These are phyloP conservation scores for Thalpophila matura DNA, from an alignment of 2,888 invertebrate species.

Conservation along the genomic window DNA sequence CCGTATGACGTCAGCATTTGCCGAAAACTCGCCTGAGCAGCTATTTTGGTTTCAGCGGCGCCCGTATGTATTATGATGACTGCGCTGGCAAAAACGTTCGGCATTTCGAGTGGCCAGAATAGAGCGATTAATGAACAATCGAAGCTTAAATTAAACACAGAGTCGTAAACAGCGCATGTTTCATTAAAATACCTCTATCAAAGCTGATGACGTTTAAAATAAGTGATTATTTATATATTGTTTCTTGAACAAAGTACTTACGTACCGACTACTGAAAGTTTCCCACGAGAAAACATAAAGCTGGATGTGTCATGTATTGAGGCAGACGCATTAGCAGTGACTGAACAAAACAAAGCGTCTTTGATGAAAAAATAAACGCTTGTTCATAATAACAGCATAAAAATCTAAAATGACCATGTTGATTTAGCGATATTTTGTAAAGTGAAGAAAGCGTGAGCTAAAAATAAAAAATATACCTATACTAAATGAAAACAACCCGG, in stretches of 20 bases:
- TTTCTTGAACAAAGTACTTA: constrained; percentile 27
- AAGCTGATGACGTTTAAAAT: constrained; percentile 40
- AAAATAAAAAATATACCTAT: constrained; percentile 61
- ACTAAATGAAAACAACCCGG: constrained; percentile 73
- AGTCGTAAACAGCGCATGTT: constrained; percentile 43
- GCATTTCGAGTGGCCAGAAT: constrained; percentile 77
- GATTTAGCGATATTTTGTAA: constrained; percentile 24
- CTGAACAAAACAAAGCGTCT: constrained; percentile 50
- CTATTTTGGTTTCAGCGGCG: constrained; percentile 80
- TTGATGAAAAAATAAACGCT: constrained; percentile 49
- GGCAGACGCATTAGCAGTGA: constrained; percentile 41
- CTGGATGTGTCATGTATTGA: constrained; percentile 47
- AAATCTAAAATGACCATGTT: constrained; percentile 26
- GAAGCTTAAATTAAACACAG: constrained; percentile 61
- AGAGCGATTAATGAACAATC: constrained; percentile 70
- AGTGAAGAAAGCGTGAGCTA: constrained; percentile 47
- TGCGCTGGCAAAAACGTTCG: constrained; percentile 79
- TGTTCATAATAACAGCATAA: constrained; percentile 15
- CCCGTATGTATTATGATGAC: constrained; percentile 79
- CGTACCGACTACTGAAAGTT: constrained; percentile 30
- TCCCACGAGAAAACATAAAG: constrained; percentile 59
- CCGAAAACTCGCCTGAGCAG: constrained; percentile 78
- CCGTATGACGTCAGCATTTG: constrained; percentile 82
- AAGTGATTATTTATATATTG: constrained; percentile 47
- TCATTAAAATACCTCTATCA: constrained; percentile 42